These are phyloP conservation scores for Slavum lentiscoides DNA, from an alignment of 2,888 invertebrate species.

Conservation along the genomic window DNA sequence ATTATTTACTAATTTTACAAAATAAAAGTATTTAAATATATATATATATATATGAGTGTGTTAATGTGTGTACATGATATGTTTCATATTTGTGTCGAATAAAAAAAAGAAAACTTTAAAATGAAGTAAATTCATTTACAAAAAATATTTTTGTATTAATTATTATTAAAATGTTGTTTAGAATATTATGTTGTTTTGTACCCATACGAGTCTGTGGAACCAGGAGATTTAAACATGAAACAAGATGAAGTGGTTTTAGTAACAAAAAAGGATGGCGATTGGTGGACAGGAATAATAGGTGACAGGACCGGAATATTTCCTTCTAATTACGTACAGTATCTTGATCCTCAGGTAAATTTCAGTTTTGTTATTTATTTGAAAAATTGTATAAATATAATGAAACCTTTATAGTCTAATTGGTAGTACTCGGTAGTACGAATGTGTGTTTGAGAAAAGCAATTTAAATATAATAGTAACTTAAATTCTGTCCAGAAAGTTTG, in stretches of 20 bases:
- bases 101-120: too few relatives aligned
- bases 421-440: too few relatives aligned
- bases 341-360: conserved; percentile 52
- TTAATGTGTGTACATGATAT: too few relatives aligned
- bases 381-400: neutral
- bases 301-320: conserved; percentile 91
- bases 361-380: neutral
- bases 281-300: conserved; percentile 96
- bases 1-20: neutral
- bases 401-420: neutral
- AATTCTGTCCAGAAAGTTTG: too few relatives aligned
- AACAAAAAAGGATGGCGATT: conserved; percentile 88
- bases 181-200: conserved; percentile 88
- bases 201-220: conserved; percentile 84
- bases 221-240: conserved; percentile 88
- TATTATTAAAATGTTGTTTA: conserved; percentile 54
- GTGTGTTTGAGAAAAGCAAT: too few relatives aligned
- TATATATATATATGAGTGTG: neutral
- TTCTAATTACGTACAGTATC: conserved; percentile 88
- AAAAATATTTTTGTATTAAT: neutral
- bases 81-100: too few relatives aligned
- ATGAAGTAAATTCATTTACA: too few relatives aligned
- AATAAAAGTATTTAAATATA: too few relatives aligned
- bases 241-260: conserved; percentile 85
- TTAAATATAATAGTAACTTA: too few relatives aligned